Conservation (phyloP, 2,888 invertebrate species). For the Hemicrepidius hirtus region DNA sequence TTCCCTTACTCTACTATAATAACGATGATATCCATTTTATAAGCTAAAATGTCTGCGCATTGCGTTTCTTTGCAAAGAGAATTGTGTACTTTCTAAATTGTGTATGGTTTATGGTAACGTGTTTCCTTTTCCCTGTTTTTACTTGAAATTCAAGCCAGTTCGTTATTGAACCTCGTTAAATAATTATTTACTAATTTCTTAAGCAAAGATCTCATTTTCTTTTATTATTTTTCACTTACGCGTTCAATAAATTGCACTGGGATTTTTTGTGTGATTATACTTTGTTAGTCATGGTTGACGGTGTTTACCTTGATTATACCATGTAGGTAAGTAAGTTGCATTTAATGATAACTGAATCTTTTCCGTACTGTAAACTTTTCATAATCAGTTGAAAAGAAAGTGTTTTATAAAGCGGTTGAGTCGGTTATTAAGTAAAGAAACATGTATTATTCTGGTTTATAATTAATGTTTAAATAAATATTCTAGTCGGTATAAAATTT, state of each 20-base stretch:
- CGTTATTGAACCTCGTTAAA: too few species aligned
- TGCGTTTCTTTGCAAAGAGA: too few species aligned
- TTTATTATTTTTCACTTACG: neutral
- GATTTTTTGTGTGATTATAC: conserved; percentile 17
- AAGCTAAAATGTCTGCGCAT: too few species aligned
- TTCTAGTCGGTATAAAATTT: neutral
- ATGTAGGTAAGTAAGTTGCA: conserved; percentile 7
- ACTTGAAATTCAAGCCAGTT: too few species aligned
- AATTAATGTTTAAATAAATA: neutral
- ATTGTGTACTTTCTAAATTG: too few species aligned
- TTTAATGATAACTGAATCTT: conserved; percentile 6
- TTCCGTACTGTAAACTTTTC: neutral
- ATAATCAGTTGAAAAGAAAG: conserved; percentile 20
- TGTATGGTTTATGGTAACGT: too few species aligned
- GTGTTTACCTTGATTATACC: conserved; percentile 33
- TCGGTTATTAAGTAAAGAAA: neutral
- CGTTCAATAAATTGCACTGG: conserved; percentile 5
- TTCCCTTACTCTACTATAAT: too few species aligned
- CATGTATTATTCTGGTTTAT: too few species aligned
- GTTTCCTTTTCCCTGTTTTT: too few species aligned
- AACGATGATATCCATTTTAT: too few species aligned
- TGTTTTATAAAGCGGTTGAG: neutral
- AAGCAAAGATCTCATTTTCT: too few species aligned
- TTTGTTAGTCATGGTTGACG: conserved; percentile 27
- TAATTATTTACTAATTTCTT: too few species aligned